Evolutionary conservation across 2,797 vertebrate species (phyloP), one percentile per base, ranked within the genome.

Genomic region (Sebastes alutus): DNA sequence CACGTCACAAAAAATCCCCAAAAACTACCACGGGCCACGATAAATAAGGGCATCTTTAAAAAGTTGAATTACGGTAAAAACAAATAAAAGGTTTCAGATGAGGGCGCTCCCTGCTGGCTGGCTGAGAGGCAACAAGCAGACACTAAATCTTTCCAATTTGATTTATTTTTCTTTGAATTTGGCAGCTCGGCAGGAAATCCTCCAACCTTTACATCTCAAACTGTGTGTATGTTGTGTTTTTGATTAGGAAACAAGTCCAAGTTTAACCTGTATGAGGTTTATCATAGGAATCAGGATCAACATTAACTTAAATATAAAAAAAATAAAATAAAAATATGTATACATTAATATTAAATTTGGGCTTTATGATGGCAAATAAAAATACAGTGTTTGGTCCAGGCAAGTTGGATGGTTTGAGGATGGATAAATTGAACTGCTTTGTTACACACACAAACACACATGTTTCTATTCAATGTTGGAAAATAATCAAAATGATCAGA

Each of bases 51-150:
- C 30, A 3, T 16, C 11, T 35, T 61, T 46, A 58, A 64, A 63
- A 29, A 4, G 20, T 5, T 8, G 3, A 49, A 38, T 16, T 20
- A 25, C 2, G 1, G 10, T 38, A 12, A 35, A 30, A 67, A 18
- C 3, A 0, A 20, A 6, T 5, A 10, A 14, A 42, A 1, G 9
- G 2, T 32, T 61, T 70, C 7, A 5, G 42, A 11, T 38, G 3
- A 42, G 10, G 8, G 25, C 30, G 73, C 80, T 81, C 25, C 74
- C 84, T 66, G 4, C 42, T n/a, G 64, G 42, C 70, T 61, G 84
- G 61, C 22, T 2, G 22, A 27, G 11, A 2, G 25, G 12, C 4
- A 9, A 46, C 55, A 4, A 4, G 23, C 42, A 55, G 25, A 23
- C 11, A 6, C 5, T 18, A 10, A 18, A 68, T 3, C 8, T 16